A percentile compares a stretch with the other conserved stretches of the same genome.
phyloP scores from a whole-genome alignment of 53 echinoderm and acorn worm species.

The Mesocentrotus franciscanus region DNA sequence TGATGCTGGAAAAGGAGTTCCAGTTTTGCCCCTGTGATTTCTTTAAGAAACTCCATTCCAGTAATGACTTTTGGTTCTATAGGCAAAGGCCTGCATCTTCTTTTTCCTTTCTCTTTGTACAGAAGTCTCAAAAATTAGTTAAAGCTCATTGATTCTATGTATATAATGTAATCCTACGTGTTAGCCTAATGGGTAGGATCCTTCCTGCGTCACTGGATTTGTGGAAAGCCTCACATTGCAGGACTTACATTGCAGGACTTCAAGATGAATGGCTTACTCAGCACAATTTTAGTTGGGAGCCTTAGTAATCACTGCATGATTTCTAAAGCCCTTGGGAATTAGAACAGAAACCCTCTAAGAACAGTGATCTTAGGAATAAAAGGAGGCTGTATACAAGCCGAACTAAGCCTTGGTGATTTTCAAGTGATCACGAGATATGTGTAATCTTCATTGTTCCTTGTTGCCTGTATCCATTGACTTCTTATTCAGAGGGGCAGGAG shows the following conservation, averaged over 20 bases:
- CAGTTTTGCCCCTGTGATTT: too few relatives aligned
- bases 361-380: neutral
- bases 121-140: too few relatives aligned
- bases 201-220: neutral
- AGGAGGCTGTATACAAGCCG: neutral
- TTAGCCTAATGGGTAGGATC: constrained; percentile 14
- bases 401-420: neutral
- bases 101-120: too few relatives aligned
- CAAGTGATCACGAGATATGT: constrained; percentile 14
- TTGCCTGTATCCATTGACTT: neutral
- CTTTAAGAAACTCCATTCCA: too few relatives aligned
- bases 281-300: neutral
- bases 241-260: neutral
- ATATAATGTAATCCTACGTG: neutral
- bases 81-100: too few relatives aligned
- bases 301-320: neutral
- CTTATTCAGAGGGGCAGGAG: neutral
- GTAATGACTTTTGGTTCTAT: too few relatives aligned
- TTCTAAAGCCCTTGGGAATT: neutral
- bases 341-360: neutral
- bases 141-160: too few relatives aligned
- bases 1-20: too few relatives aligned
- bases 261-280: neutral
- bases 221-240: neutral
- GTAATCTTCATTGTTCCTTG: neutral